A percentile compares a stretch with the other conserved stretches of the same genome.
These are phyloP conservation scores for Pseudopipra pipra DNA, from an alignment of 2,113 vertebrate species.

Conservation along the genomic window DNA sequence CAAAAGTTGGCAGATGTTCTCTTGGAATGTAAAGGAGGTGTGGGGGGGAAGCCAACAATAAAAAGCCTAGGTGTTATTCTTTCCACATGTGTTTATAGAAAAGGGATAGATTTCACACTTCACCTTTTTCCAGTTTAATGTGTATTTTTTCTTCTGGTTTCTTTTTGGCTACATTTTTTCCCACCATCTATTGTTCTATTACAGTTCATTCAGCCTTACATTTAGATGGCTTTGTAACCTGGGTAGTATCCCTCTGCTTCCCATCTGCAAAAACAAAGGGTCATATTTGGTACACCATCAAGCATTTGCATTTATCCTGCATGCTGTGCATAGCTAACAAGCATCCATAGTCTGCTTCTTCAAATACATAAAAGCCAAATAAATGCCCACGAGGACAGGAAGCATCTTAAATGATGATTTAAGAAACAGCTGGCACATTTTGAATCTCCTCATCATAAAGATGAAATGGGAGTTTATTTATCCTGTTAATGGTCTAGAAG, in stretches of 20 bases:
- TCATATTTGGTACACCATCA: neutral
- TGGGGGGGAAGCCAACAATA: neutral
- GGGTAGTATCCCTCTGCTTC: neutral
- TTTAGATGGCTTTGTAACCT: neutral
- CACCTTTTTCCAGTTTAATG: constrained; percentile 43
- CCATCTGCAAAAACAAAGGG: neutral
- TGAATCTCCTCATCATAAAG: neutral
- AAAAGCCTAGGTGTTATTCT: constrained; percentile 55
- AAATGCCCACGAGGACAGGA: neutral
- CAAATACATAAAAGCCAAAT: neutral
- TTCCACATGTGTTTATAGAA: constrained; percentile 61
- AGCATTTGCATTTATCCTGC: neutral
- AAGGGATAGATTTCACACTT: constrained; percentile 43
- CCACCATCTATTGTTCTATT: constrained; percentile 8
- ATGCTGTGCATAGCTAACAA: neutral
- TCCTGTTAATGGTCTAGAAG: neutral
- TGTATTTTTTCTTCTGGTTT: constrained; percentile 17
- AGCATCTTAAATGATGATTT: neutral
- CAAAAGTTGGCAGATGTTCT: constrained; percentile 25
- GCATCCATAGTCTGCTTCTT: neutral
- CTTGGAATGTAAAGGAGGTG: constrained; percentile 16
- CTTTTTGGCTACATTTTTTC: neutral
- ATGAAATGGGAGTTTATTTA: neutral
- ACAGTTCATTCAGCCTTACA: neutral
- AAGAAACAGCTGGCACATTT: neutral